A percentile compares a stretch with the other conserved stretches of the same genome.
These are phyloP conservation scores for Corapipo altera DNA, from an alignment of 2,113 vertebrate species.

Conservation along the genomic window DNA sequence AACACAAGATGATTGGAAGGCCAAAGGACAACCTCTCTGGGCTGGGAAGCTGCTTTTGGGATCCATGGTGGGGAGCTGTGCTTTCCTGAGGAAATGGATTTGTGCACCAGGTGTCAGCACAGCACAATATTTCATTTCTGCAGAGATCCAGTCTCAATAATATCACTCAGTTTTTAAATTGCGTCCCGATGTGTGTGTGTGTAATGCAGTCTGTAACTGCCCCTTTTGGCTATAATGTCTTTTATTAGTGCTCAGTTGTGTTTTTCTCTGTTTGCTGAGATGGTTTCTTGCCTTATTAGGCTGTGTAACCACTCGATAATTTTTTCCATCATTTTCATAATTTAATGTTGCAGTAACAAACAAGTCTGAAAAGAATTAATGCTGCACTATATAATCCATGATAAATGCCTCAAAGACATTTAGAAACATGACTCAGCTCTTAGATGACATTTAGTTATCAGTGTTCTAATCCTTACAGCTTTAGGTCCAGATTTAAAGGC, in stretches of 20 bases:
- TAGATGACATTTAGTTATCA: not conserved
- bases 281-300: not conserved
- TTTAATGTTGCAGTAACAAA: not conserved
- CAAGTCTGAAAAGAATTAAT: not conserved
- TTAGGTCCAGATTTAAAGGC: not conserved
- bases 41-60: not conserved
- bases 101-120: slow-evolving; percentile 36
- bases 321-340: not conserved
- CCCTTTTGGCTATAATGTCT: not conserved
- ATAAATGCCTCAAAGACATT: not conserved
- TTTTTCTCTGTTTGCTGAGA: not conserved
- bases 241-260: not conserved
- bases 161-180: not conserved
- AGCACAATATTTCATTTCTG: not conserved
- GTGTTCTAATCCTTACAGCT: not conserved
- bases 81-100: not conserved
- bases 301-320: fast-evolving
- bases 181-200: not conserved
- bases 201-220: not conserved
- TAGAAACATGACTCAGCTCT: not conserved
- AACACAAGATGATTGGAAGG: not conserved
- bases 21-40: not conserved
- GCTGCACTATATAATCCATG: fast-evolving
- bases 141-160: not conserved
- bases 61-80: fast-evolving